phyloP scores from a whole-genome alignment of 2,888 invertebrate species.

The Phragmatobia fuliginosa region DNA sequence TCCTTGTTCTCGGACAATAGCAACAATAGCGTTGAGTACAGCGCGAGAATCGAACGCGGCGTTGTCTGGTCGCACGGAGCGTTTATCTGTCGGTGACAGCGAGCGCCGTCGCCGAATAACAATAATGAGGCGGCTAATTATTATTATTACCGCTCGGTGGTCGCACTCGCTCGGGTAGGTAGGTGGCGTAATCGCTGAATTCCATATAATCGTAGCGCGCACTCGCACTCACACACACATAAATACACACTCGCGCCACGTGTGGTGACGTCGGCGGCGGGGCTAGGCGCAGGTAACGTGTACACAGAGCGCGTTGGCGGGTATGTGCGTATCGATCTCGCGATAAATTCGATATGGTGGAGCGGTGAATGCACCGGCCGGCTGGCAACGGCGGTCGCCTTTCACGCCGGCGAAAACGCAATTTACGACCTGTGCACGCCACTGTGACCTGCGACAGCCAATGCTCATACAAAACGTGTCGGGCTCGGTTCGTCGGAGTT shows the following conservation, averaged over 20 bases:
- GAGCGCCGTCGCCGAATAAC: conserved; percentile 67
- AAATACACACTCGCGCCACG: conserved; percentile 67
- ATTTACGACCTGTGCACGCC: conserved; percentile 68
- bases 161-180: conserved; percentile 64
- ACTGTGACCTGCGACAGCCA: conserved; percentile 50
- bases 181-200: conserved; percentile 81
- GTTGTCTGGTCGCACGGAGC: conserved; percentile 61
- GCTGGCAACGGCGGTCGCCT: conserved; percentile 69
- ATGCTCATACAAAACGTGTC: conserved; percentile 53
- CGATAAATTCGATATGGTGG: conserved; percentile 80
- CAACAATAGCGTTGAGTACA: conserved; percentile 55
- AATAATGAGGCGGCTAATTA: conserved; percentile 78
- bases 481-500: conserved; percentile 41
- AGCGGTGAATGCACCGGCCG: conserved; percentile 80
- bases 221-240: conserved; percentile 58
- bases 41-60: conserved; percentile 59
- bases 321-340: conserved; percentile 75
- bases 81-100: conserved; percentile 74
- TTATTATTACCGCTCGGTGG: conserved; percentile 75
- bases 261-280: conserved; percentile 71
- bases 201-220: conserved; percentile 71
- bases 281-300: conserved; percentile 66
- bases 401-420: conserved; percentile 77
- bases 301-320: conserved; percentile 62
- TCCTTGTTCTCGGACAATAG: conserved; percentile 62